Base-by-base conservation (phyloP, 2,797 vertebrate genomes). In the Acanthis flammea region DNA sequence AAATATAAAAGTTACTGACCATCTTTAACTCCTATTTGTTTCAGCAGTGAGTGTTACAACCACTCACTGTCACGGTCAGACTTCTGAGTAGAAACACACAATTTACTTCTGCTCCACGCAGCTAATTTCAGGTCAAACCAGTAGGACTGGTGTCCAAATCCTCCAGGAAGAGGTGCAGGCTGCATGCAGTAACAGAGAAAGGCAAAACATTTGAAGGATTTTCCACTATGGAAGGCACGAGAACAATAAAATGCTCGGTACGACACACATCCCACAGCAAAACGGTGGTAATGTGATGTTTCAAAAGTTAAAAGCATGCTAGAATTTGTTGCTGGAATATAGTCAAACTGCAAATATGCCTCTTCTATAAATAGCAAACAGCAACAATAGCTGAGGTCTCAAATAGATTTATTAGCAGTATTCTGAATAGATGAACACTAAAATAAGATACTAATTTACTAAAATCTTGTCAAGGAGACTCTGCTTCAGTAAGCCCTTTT, bases 341-440 rank as follows among this genome's bases (percentile, higher is more conserved):
- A 92, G 66, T 88, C 82, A 86, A 94, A 63, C 28, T 95, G 62
- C 48, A 94, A 88, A 91, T 84, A 94, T 2, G 17, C 51, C 67
- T 91, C 68, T 79, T 58, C 72, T 94, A 91, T 84, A 89, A 92
- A 92, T 66, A 96, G 87, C 62, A 94, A 90, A 81, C 10, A 91
- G 82, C 55, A 94, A 94, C 89, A 94, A 95, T 88, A 89, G 76
- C 66, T 53, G 70, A 91, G 19, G 70, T 94, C 82, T 76, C 62
- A n/a, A 62, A 92, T 82, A 75, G 91, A 92, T 95, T 96, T 96
- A 97, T 97, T 96, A 96, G 95, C 95, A 73, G 76, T 94, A 92
- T 96, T 92, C 81, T 94, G 73, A 92, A 91, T 42, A 80, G 62
- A 96, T 70, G 92, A 94, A 86, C 72, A 86, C 50, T 78, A 92